Base-by-base conservation (phyloP, 1,140 invertebrate species). In the Radopholus similis region DNA sequence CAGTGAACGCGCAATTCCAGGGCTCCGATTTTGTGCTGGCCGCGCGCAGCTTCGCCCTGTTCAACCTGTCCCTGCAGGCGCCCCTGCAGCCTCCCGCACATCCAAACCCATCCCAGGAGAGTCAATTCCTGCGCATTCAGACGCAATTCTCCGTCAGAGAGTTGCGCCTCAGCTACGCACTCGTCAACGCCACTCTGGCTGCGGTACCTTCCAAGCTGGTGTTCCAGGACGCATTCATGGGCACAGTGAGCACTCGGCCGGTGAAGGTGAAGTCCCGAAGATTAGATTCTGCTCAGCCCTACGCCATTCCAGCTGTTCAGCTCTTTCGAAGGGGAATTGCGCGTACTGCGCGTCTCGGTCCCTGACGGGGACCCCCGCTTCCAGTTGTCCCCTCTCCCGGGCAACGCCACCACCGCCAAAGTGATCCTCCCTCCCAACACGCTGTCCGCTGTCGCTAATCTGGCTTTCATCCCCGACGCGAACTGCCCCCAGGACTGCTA, bases 131-230 rank as follows among this genome's bases (percentile, higher is more conserved):
- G 15, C 35, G 15, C 0, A 23, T 73, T 1, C 23, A 47, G 28
- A 76, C 75, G 6, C 54, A 74, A 21, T 76, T 72, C 56, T 13
- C 68, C 18, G 28, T 13, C n/a, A 64, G 40, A 28, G 44, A 65
- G 15, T 75, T 78, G 18, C 74, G 67, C 18, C 34, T 76, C 18
- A 15, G 37, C 21, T 76, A 71, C 56, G 35, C 68, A 32, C 9
- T 73, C 40, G 51, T 62, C n/a, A 88, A 90, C 83, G 90, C 89
- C 72, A 92, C 91, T 87, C 91, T 91, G 37, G 90, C 90, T 18
- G 90, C 89, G 81, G 86, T 90, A 49, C 90, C 90, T 76, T 86
- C 87, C 44, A 87, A 89, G 73, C 87, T 62, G 40, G 21, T 62
- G 13, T 62, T 62, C 34, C 42, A 88, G 89, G 63, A 88, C 32